Evolutionary conservation across 2,113 vertebrate species (phyloP).

Genomic region (Diglossa brunneiventris): DNA sequence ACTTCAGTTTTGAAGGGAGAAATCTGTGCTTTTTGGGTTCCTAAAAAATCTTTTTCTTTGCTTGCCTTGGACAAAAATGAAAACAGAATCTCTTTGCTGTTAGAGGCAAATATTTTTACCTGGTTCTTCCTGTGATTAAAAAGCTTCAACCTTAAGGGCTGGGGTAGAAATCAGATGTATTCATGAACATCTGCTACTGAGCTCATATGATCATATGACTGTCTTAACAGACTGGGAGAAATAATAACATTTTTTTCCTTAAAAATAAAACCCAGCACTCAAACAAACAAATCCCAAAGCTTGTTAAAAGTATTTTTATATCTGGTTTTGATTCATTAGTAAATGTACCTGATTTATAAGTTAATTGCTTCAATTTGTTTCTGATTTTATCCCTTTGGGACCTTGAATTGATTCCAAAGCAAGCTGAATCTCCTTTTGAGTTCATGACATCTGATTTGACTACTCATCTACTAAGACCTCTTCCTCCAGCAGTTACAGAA

Average conservation of each 20-base stretch:
- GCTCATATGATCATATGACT: neutral
- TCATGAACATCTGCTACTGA: neutral
- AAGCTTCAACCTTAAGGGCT: neutral
- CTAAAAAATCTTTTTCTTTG: neutral
- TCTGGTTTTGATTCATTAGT: neutral
- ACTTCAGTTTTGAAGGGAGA: neutral
- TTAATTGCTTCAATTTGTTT: neutral
- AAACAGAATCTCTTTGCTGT: neutral
- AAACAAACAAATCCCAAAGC: neutral
- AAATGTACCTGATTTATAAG: neutral
- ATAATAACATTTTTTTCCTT: neutral
- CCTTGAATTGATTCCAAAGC: neutral
- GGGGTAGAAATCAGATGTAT: neutral
- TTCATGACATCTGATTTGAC: neutral
- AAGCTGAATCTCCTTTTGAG: neutral
- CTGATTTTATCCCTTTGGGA: neutral
- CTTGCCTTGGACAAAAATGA: neutral
- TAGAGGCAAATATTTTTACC: neutral
- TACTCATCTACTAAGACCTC: neutral
- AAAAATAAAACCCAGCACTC: neutral
- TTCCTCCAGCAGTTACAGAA: accelerated
- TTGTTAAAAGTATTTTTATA: neutral
- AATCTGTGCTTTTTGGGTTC: neutral
- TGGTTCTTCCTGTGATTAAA: neutral
- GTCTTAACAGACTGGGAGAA: neutral